Evolutionary conservation across 2,797 vertebrate species (phyloP), one percentile per base, ranked within the genome.

Genomic region (Neoniphon sammara): DNA sequence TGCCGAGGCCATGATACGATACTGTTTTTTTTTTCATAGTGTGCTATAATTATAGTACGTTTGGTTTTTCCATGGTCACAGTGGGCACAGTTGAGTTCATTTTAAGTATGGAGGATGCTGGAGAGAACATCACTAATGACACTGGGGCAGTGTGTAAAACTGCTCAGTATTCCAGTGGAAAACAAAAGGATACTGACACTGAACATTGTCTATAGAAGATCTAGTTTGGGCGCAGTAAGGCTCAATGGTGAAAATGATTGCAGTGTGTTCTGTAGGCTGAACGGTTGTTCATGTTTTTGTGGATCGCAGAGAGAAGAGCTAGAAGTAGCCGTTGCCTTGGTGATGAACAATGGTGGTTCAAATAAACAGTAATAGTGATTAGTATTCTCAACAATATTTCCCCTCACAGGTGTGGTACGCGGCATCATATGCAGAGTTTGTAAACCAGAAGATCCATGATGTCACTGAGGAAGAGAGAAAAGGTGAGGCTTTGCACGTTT

Each of bases 381-480:
- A 25, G 12, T 59, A 25, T 20, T 50, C 44, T 50, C 17, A 10
- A 65, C 69, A 17, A 1, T 25, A 4, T 55, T 66, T 73, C 9
- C 4, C 7, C 59, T 56, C 59, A 20, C 82, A 99, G 97, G 98
- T 99, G 58, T 99, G 98, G 98, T 99, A 98, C 1, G 98, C 98
- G 11, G 98, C 97, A 0, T 98, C 98, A 1, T 99, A 99, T 0
- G 98, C 98, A 0, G 97, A 98, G 72, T 99, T 97, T 88, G 96
- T 98, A 76, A 97, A 96, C 88, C 96, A 97, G 85, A 99, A 99
- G 92, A 95, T 97, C 81, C 97, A 99, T 10, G 93, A 96, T 83
- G 96, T 99, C 55, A 98, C 97, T n/a, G 97, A 98, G 77, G 97
- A 99, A 83, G 98, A 99, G 88, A 94, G 96, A 77, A 99, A 98